Evolutionary conservation across 2,888 invertebrate species (phyloP), one percentile per base, ranked within the genome.

Genomic region (Diachrysia chrysitis): DNA sequence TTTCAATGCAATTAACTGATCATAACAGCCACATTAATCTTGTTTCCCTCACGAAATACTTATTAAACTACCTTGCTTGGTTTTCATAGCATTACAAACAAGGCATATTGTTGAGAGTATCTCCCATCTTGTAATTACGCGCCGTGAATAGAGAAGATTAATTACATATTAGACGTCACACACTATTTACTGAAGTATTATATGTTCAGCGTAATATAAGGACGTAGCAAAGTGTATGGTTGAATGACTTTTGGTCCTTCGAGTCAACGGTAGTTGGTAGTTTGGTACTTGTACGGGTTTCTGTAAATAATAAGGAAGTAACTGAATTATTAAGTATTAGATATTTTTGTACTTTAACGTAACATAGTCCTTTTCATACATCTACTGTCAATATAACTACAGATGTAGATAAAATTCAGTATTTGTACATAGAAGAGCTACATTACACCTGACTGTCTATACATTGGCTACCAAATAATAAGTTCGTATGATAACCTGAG

Each of bases 51-150:
- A 51, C 19, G 12, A 51, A 51, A 12, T 21, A 51, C 21, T 51
- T 21, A 51, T 51, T 19, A 14, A 51, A 21, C 48, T 12, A 19
- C 19, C 19, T 21, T 12, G 21, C 19, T 21, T 12, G 19, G 48
- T 51, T 7, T 48, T 46, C 16, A 5, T 16, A 58, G 61, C 71
- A 75, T 75, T 62, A 75, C 61, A 17, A 51, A 29, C 75, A 59
- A 64, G 63, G 61, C 53, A 64, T 54, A 75, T 75, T 75, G 74
- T 75, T 29, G 55, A 55, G 66, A n/a, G 37, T 79, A 68, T 71
- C 74, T 71, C 57, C 60, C 67, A 63, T 74, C 74, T 63, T 59
- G 59, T 79, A 79, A 79, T 79, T 79, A 79, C 67, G 37, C 42
- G 46, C 55, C 29, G 29, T 64, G 76, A 79, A 71, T 77, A 69